Evolutionary conservation across 2,888 invertebrate genomes (phyloP), one percentile per base, ranked within the genome.

Genomic region (Drosophila prolongata): DNA sequence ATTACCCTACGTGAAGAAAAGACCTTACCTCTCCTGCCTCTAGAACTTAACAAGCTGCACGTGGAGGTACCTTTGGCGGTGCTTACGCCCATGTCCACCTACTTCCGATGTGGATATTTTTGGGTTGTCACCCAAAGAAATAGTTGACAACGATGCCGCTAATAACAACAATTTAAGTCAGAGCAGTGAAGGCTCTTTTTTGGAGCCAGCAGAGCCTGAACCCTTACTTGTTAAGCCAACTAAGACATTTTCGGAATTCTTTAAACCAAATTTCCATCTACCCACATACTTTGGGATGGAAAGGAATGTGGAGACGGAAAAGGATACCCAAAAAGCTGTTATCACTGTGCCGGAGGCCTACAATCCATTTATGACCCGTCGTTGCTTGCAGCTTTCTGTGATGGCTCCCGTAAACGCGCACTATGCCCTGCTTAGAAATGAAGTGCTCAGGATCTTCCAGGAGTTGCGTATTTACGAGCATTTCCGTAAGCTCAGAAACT

Each of bases 401-500:
- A 93, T 94, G 87, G 92, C 95, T 65, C 96, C 96, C 0, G 90
- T 96, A 3, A 93, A 94, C 10, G 94, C 95, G 24, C 96, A 96
- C 83, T 93, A 95, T 55, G 94, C 95, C 76, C 93, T 96, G 11
- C 94, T 96, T 0, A 95, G 96, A 66, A 95, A 95, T 70, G 96
- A 96, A 8, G 94, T 96, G 19, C 91, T 96, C 69, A 95, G 95
- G 37, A 94, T 95, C 78, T 91, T 96, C 70, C 92, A 95, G 16
- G 94, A 95, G 55, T 94, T 95, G 90, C 82, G 87, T 14, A 74
- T 92, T 4, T 93, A 96, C 42, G 94, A 95, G 19, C 96, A 97
- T 91, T 93, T 96, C 76, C 94, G 94, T 47, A 95, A 95, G 90
- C 91, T 97, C n/a, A 94, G 96, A 49, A 95, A 95, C 87, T 96